Evolutionary conservation across 2,888 invertebrate genomes (phyloP).

Genomic region (Euplexia lucipara): DNA sequence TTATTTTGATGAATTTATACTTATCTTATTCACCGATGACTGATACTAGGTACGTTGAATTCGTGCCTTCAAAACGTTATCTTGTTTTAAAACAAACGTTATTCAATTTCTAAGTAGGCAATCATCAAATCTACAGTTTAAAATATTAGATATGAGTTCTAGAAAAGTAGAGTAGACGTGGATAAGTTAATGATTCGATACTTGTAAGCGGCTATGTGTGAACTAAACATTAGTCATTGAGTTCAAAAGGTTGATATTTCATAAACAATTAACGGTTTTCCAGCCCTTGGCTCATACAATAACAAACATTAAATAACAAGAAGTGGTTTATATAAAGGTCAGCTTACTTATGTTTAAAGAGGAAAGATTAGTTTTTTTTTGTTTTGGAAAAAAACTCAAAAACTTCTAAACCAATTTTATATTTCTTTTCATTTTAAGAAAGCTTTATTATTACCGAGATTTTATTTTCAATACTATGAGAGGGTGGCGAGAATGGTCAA

Average conservation of each 20-base stretch:
- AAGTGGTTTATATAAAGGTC: not conserved
- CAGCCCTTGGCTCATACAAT: constrained; percentile 7
- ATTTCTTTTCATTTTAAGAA: too few species aligned
- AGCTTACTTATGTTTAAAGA: not conserved
- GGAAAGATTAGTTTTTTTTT: too few species aligned
- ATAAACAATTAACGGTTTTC: constrained; percentile 13
- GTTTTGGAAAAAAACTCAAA: too few species aligned
- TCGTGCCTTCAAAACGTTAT: constrained; percentile 30
- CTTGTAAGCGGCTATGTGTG: constrained; percentile 1
- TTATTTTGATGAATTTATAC: constrained; percentile 36
- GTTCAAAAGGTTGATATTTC: constrained; percentile 26
- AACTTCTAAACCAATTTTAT: too few species aligned
- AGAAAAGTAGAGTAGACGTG: too few species aligned
- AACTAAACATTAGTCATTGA: constrained; percentile 6
- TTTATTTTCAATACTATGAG: too few species aligned
- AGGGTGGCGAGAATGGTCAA: too few species aligned
- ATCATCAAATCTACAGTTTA: too few species aligned
- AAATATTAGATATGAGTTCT: too few species aligned
- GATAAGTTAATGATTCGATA: constrained; percentile 12
- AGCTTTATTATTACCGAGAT: too few species aligned
- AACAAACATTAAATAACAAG: constrained; percentile 11
- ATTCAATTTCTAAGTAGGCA: constrained; percentile 14
- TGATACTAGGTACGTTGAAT: constrained; percentile 18
- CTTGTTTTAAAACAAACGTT: constrained; percentile 43
- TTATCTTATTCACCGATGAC: constrained; percentile 38